These are phyloP conservation scores for Chiloscyllium plagiosum DNA, from an alignment of 2,113 vertebrate genomes.

Conservation along the genomic window DNA sequence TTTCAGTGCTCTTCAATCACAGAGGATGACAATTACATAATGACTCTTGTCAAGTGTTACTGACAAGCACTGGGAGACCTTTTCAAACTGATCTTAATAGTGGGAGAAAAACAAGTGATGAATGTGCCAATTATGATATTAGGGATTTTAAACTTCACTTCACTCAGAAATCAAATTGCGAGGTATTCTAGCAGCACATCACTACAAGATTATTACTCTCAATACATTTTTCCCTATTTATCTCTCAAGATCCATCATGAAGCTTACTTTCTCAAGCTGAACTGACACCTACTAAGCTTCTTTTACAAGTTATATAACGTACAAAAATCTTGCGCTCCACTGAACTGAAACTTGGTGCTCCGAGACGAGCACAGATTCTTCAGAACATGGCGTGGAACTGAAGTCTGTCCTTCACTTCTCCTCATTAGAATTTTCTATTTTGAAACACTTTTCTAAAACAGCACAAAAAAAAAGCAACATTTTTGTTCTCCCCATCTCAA, in stretches of 20 bases:
- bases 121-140: not conserved
- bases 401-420: not conserved
- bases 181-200: not conserved
- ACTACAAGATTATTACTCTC: not conserved
- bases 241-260: not conserved
- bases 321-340: not conserved
- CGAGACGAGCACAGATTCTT: not conserved
- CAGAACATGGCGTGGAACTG: not conserved
- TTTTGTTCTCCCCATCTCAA: not conserved
- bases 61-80: not conserved
- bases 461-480: not conserved
- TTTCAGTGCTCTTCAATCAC: not conserved
- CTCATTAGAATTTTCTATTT: not conserved
- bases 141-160: not conserved
- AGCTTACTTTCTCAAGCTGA: constrained; percentile 3
- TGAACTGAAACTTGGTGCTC: not conserved
- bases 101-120: not conserved
- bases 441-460: not conserved
- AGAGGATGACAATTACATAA: not conserved
- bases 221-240: not conserved
- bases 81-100: not conserved
- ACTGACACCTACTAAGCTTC: constrained; percentile 3
- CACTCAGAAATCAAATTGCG: not conserved
- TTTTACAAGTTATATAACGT: not conserved
- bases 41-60: not conserved